phyloP scores from a whole-genome alignment of 1,140 invertebrate genomes.

The Helicoverpa zea region DNA sequence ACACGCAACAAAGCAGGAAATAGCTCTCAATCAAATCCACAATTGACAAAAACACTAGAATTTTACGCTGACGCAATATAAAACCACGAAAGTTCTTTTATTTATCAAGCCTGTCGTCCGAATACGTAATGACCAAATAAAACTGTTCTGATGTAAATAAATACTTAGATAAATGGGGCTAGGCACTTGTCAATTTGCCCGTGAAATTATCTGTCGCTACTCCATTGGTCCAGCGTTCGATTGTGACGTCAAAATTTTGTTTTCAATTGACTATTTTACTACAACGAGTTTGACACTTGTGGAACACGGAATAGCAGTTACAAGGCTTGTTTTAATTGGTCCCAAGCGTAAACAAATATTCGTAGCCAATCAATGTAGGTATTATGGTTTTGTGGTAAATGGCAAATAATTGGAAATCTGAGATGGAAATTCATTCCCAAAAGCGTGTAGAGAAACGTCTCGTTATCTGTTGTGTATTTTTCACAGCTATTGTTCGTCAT shows the following conservation, averaged over 20 bases:
- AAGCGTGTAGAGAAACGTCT: too few relatives aligned
- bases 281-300: background rate
- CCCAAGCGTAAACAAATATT: background rate
- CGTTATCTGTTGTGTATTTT: too few relatives aligned
- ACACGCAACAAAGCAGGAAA: constrained; percentile 12
- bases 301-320: background rate
- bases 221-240: constrained; percentile 73
- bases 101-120: constrained; percentile 42
- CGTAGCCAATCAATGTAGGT: background rate
- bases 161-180: constrained; percentile 69
- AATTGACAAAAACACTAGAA: constrained; percentile 21
- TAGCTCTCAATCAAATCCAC: background rate
- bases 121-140: constrained; percentile 59
- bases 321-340: constrained; percentile 1
- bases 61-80: constrained; percentile 61
- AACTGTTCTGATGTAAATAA: constrained; percentile 81
- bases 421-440: too few relatives aligned
- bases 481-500: too few relatives aligned
- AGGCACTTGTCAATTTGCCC: constrained; percentile 81
- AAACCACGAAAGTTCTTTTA: constrained; percentile 40
- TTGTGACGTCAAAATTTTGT: constrained; percentile 54
- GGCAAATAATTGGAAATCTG: too few relatives aligned
- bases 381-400: too few relatives aligned
- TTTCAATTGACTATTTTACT: constrained; percentile 34
- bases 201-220: constrained; percentile 78